phyloP scores from a whole-genome alignment of 2,113 vertebrate genomes.

The Morone saxatilis region DNA sequence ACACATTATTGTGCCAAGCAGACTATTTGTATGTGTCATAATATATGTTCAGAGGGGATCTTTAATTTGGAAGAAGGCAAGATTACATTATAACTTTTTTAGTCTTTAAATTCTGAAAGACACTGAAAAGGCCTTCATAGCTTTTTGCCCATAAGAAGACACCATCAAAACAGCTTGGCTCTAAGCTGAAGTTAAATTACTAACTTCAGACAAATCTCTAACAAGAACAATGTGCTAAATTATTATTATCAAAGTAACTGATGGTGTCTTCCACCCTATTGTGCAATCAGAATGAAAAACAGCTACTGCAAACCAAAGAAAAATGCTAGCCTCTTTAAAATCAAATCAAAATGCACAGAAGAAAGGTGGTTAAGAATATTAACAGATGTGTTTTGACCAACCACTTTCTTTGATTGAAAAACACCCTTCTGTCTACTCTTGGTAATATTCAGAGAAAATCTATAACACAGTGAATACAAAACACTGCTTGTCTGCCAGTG shows the following conservation, averaged over 20 bases:
- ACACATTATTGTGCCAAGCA: no score
- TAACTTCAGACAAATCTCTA: neutral
- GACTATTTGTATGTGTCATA: no score
- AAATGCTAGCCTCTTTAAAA: neutral
- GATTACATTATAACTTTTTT: no score
- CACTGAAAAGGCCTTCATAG: neutral
- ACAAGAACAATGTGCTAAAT: constrained; percentile 1
- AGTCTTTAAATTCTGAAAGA: neutral
- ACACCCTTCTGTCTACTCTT: neutral
- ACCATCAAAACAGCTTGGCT: neutral
- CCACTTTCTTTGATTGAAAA: neutral
- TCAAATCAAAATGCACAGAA: neutral
- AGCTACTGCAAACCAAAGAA: neutral
- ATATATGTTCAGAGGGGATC: neutral
- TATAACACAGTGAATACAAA: neutral
- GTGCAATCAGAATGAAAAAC: neutral
- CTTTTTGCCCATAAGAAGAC: neutral
- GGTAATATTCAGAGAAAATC: neutral
- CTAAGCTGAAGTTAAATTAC: neutral
- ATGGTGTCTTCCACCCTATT: neutral
- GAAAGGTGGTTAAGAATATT: neutral
- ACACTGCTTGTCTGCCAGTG: neutral
- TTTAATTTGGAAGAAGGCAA: neutral
- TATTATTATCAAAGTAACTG: neutral
- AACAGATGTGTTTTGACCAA: neutral